Conservation (phyloP, 1,140 invertebrate species). For the Thaumatotibia leucotreta region DNA sequence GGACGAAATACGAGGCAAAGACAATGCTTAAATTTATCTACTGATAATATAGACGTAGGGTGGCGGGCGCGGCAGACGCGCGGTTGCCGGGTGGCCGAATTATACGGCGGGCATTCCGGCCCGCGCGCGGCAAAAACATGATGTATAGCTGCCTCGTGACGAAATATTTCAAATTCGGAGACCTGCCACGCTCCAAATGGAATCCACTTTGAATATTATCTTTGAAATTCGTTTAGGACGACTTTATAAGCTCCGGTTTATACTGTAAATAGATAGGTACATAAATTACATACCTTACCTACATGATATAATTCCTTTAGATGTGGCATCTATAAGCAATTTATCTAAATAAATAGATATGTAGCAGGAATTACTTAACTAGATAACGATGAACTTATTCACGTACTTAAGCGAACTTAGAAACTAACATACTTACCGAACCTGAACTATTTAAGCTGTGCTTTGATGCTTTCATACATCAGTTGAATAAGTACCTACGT, state of each 20-base stretch:
- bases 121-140: slow-evolving; percentile 65
- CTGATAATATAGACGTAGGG: slow-evolving; percentile 76
- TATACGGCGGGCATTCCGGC: slow-evolving; percentile 70
- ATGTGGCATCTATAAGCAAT: too few relatives aligned
- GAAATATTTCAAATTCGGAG: slow-evolving; percentile 72
- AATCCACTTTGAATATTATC: slow-evolving; percentile 68
- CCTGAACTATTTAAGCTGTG: too few relatives aligned
- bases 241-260: slow-evolving; percentile 50
- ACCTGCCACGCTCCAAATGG: slow-evolving; percentile 68
- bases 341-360: too few relatives aligned
- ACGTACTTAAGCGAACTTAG: too few relatives aligned
- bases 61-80: slow-evolving; percentile 59
- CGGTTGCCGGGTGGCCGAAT: slow-evolving; percentile 70
- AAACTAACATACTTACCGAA: too few relatives aligned
- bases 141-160: slow-evolving; percentile 72
- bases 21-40: slow-evolving; percentile 76
- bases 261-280: background rate
- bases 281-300: too few relatives aligned
- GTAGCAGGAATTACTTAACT: too few relatives aligned
- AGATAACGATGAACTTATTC: too few relatives aligned
- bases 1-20: slow-evolving; percentile 75
- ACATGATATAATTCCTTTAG: too few relatives aligned
- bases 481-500: too few relatives aligned
- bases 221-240: slow-evolving; percentile 53
- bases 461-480: too few relatives aligned